Evolutionary conservation across 2,888 invertebrate genomes (phyloP).

Genomic region (Pyrrhia umbra): DNA sequence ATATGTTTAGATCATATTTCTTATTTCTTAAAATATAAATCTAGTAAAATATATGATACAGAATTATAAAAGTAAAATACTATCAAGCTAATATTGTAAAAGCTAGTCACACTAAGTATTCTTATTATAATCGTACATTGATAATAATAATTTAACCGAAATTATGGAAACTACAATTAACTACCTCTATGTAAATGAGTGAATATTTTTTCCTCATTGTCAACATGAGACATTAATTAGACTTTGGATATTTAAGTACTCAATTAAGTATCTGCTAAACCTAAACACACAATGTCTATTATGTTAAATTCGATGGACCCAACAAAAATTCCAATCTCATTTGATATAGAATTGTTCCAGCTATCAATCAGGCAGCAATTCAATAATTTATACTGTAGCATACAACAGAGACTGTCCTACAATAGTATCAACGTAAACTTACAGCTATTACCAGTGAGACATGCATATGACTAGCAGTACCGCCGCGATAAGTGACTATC

Average conservation of each 20-base stretch:
- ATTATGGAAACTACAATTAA: constrained; percentile 49
- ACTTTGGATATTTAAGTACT: constrained; percentile 64
- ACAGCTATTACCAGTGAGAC: constrained; percentile 72
- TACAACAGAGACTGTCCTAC: constrained; percentile 40
- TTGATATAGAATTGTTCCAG: constrained; percentile 44
- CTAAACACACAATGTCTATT: constrained; percentile 43
- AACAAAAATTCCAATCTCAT: constrained; percentile 45
- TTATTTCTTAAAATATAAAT: constrained; percentile 61
- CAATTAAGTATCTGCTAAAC: constrained; percentile 54
- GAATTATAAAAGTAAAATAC: constrained; percentile 66
- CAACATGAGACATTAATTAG: constrained; percentile 26
- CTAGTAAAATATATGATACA: constrained; percentile 67
- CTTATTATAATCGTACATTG: constrained; percentile 52
- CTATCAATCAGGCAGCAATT: constrained; percentile 36
- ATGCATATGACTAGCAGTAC: constrained; percentile 74
- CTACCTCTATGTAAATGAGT: constrained; percentile 38
- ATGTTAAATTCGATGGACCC: constrained; percentile 56
- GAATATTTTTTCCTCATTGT: constrained; percentile 22
- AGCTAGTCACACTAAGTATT: constrained; percentile 67
- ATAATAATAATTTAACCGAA: constrained; percentile 47
- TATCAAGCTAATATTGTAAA: constrained; percentile 66
- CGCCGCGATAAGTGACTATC: constrained; percentile 59
- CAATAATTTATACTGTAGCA: constrained; percentile 32
- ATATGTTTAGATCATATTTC: constrained; percentile 50
- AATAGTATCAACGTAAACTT: constrained; percentile 56